Percentiles rank a stretch among this genome's conserved stretches.
Evolutionary conservation across 1,140 invertebrate genomes (phyloP).

Genomic region (Pogonus chalceus): DNA sequence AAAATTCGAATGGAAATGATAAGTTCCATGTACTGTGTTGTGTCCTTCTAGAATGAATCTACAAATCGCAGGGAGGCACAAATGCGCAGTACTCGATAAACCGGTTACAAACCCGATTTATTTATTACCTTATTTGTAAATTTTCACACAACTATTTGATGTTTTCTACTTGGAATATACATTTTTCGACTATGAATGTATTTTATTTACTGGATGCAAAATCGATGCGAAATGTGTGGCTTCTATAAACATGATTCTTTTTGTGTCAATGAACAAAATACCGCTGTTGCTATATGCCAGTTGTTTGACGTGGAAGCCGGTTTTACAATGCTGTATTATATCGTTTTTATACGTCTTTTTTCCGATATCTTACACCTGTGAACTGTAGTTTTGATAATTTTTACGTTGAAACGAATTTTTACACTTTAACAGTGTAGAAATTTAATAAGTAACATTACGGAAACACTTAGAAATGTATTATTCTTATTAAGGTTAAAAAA

Average conservation of each 20-base stretch:
- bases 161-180: no score
- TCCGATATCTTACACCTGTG: neutral
- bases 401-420: no score
- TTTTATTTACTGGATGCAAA: no score
- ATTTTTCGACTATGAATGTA: no score
- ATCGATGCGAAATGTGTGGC: no score
- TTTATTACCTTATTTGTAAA: no score
- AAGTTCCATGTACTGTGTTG: neutral
- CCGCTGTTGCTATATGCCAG: neutral
- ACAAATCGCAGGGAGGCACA: neutral
- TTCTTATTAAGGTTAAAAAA: no score
- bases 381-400: neutral
- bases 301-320: constrained; percentile 2
- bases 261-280: neutral
- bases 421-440: no score
- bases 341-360: neutral
- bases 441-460: no score
- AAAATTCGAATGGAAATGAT: neutral
- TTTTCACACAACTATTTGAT: no score
- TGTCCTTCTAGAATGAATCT: constrained; percentile 3
- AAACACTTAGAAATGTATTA: no score
- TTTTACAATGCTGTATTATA: neutral
- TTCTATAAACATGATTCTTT: neutral
- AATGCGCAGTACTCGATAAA: constrained; percentile 1
- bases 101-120: no score